Conservation (phyloP, 1,140 invertebrate genomes). For the Calycopis cecrops region DNA sequence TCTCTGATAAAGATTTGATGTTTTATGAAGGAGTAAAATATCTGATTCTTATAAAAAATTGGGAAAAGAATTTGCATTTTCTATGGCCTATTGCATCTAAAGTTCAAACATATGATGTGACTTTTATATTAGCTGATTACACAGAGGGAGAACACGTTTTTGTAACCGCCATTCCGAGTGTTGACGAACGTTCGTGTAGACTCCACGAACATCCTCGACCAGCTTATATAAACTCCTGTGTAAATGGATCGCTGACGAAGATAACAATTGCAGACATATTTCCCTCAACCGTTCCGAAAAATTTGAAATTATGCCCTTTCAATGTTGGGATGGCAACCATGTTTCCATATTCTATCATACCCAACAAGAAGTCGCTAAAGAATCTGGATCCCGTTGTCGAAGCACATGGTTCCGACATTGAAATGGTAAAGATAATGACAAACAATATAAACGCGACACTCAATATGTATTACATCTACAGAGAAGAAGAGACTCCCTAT, state of each 20-base stretch:
- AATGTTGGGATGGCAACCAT: conserved; percentile 42
- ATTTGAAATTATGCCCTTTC: conserved; percentile 46
- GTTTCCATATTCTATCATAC: conserved; percentile 38
- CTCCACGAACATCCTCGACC: conserved; percentile 21
- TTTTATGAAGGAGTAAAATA: conserved; percentile 31
- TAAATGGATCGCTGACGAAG: conserved; percentile 24
- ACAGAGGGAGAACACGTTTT: background rate
- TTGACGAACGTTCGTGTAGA: conserved; percentile 30
- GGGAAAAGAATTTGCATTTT: conserved; percentile 16
- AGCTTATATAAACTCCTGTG: conserved; percentile 32
- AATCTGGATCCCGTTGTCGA: conserved; percentile 32
- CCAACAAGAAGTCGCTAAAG: conserved; percentile 29
- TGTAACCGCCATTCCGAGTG: background rate
- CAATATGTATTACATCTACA: conserved; percentile 34
- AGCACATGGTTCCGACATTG: conserved; percentile 43
- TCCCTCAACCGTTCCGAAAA: conserved; percentile 30
- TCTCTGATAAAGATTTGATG: conserved; percentile 10
- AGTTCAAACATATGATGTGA: conserved; percentile 29
- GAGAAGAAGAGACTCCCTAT: conserved; percentile 37
- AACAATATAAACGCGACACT: conserved; percentile 44
- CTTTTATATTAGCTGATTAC: conserved; percentile 27
- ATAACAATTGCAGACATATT: conserved; percentile 25
- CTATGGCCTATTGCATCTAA: conserved; percentile 19
- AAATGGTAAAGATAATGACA: conserved; percentile 48
- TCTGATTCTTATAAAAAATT: conserved; percentile 29